Conservation (phyloP, 1,140 invertebrate genomes). For the Drosophila carrolli region DNA sequence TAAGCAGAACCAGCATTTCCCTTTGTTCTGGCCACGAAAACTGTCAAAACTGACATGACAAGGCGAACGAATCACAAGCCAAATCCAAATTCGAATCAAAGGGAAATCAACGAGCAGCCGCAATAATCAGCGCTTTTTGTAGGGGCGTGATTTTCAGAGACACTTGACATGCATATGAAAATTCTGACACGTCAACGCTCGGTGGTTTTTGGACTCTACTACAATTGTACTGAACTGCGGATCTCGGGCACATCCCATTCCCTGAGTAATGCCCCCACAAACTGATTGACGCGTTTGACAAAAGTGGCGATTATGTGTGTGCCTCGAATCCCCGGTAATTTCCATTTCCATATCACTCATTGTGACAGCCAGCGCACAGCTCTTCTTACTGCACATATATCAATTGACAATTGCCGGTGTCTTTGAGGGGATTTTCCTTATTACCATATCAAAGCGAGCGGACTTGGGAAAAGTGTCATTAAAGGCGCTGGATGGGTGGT, state of each 20-base stretch:
- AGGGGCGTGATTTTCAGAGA: conserved; percentile 64
- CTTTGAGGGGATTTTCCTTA: conserved; percentile 69
- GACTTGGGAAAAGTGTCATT: conserved; percentile 58
- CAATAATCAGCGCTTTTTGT: conserved; percentile 74
- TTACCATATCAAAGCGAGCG: conserved; percentile 70
- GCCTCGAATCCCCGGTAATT: conserved; percentile 42
- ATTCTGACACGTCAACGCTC: conserved; percentile 84
- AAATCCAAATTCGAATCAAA: conserved; percentile 34
- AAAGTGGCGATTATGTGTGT: conserved; percentile 67
- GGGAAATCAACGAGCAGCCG: conserved; percentile 57
- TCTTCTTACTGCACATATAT: conserved; percentile 29
- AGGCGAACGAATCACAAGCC: conserved; percentile 46
- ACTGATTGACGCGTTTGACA: conserved; percentile 74
- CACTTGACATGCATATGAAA: conserved; percentile 84
- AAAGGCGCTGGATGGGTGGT: conserved; percentile 44
- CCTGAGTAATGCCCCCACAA: not conserved
- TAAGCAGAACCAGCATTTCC: conserved; percentile 78
- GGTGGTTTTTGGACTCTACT: conserved; percentile 38
- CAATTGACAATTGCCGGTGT: conserved; percentile 59
- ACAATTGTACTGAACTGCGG: too few species aligned
- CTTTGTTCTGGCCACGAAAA: conserved; percentile 44
- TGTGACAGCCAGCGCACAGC: conserved; percentile 40
- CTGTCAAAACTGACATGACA: conserved; percentile 84
- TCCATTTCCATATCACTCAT: conserved; percentile 69
- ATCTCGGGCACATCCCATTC: not conserved